Base-by-base conservation (phyloP, 2,797 vertebrate species). In the Sebastes minor region DNA sequence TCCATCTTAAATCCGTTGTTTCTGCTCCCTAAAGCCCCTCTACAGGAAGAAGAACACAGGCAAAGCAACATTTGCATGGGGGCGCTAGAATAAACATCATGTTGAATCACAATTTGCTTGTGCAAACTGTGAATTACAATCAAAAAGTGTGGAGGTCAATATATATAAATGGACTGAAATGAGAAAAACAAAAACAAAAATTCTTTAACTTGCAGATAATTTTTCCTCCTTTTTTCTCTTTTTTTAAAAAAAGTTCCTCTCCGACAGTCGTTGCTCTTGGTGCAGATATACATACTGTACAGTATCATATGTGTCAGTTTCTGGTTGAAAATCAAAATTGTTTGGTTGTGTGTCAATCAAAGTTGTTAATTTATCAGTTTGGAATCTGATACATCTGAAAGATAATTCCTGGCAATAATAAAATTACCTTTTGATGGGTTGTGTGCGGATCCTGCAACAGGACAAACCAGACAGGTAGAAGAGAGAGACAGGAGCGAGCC, bases 21-120 rank as follows among this genome's bases (percentile, higher is more conserved):
- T 74, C 12, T 53, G 60, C 75, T 78, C 74, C 66, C 25, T 61
- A 71, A n/a, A 66, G 56, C 42, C 63, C 59, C 33, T 20, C 49
- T 52, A 52, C 55, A 62, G 56, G 25, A 35, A 33, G 22, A 59
- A 13, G 18, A 28, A 57, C 65, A 72, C 59, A 57, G 42, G 20
- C 22, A 27, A 84, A 67, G n/a, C 9, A 46, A 35, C 11, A 55
- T 60, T 68, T 61, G 30, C 23, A 68, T 72, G 20, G 27, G 2
- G 32, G 72, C 20, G 59, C 8, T 1, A 11, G 9, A 63, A 64
- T 38, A 28, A 78, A 63, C 20, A 68, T 59, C 9, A 35, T 28
- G 16, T 35, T 69, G 23, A 76, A 38, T n/a, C 52, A 32, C 56
- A 59, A 14, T 63, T 57, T 64, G 5, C 74, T 60, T 55, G 5